Evolutionary conservation across 2,888 invertebrate genomes (phyloP), one percentile per base, ranked within the genome.

Genomic region (Corbicula japonica): DNA sequence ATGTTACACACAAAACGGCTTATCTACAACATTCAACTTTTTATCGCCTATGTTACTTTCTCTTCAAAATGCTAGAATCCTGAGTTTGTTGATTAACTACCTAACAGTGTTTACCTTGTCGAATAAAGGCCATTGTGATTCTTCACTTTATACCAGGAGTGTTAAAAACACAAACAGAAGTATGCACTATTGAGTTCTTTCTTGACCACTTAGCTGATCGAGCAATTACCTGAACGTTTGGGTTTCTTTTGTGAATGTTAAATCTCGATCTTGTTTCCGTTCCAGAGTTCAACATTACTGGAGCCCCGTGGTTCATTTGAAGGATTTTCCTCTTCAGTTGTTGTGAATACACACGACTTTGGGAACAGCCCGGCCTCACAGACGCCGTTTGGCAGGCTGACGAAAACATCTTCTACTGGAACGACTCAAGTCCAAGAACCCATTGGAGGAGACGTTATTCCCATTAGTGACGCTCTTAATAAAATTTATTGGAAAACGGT

Each of bases 391-490:
- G 63, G n/a, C n/a, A n/a, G 63, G 18, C 5, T 38, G 18, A 21
- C 21, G 18, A 26, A 30, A 2, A 34, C 32, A 28, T 15, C 34
- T 18, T 63, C 63, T 12, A 26, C 35, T 12, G 63, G 63, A 10
- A 34, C 63, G 1, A 15, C 21, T 26, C 2, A 5, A 0, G 26
- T 35, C 35, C 63, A 50, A 63, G 15, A 62, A 35, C 75, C 75
- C 12, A 52, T 75, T n/a, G 34, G 44, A 34, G 18, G 52, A 8
- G 52, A 68, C n/a, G 30, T 68, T 0, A 54, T 62, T 21, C 62
- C 75, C 4, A 75, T 75, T 23, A 26, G 34, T 15, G 32, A 32
- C 6, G 63, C 63, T 18, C 26, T 63, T 1, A 48, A 63, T n/a
- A 23, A 4, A 38, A 34, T 4, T 26, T 63, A 63, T 23, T 63